A percentile compares a stretch with the other conserved stretches of the same genome.
Conservation (phyloP, 2,888 invertebrate genomes). For the Nomada ruficornis region DNA sequence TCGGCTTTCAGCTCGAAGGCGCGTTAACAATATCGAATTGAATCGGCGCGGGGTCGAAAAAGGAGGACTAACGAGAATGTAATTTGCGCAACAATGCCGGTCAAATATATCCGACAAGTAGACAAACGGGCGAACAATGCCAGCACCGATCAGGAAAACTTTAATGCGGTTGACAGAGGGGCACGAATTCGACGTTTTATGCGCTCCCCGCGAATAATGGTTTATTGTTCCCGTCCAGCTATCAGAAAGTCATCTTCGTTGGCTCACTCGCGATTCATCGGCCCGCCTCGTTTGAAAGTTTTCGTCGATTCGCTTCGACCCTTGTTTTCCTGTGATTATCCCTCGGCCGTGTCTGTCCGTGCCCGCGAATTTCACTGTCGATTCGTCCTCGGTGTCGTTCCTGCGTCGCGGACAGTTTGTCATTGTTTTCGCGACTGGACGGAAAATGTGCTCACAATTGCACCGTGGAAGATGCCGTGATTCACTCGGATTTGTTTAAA, state of each 20-base stretch:
- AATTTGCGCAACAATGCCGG: conserved; percentile 52
- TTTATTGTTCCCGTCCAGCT: conserved; percentile 56
- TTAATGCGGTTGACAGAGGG: conserved; percentile 54
- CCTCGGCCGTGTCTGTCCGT: neutral
- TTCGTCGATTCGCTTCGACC: conserved; percentile 24
- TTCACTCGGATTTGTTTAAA: no score
- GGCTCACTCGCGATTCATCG: conserved; percentile 34
- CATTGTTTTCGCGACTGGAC: neutral
- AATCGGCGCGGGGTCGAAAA: neutral
- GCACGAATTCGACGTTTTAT: conserved; percentile 60
- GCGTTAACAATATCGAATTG: neutral
- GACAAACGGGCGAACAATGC: conserved; percentile 51
- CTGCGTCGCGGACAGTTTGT: conserved; percentile 5
- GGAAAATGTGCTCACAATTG: no score
- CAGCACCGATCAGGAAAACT: conserved; percentile 48
- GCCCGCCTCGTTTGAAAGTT: conserved; percentile 36
- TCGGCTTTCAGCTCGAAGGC: neutral
- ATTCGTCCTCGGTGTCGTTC: conserved; percentile 21
- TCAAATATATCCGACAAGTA: conserved; percentile 18
- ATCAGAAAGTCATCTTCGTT: conserved; percentile 45
- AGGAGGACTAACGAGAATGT: conserved; percentile 5
- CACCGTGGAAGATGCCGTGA: no score
- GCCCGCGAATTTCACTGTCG: neutral
- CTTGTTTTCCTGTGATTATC: conserved; percentile 33
- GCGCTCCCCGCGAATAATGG: conserved; percentile 52